Percentiles rank a stretch among this genome's conserved stretches.
Conservation (phyloP, 2,113 vertebrate genomes). For the Coptodon rendalli region DNA sequence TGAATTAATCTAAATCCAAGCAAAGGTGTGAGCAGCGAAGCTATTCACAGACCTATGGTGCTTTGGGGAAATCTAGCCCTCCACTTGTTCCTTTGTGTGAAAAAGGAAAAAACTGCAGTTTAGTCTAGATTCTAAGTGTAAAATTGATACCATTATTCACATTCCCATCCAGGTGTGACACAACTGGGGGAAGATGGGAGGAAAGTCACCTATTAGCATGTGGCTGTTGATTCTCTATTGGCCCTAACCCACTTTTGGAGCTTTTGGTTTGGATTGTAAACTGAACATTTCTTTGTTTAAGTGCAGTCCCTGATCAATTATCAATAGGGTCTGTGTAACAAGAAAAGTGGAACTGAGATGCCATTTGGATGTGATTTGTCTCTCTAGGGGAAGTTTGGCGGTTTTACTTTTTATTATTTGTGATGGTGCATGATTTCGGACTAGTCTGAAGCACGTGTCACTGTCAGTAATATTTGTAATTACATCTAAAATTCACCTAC, state of each 20-base stretch:
- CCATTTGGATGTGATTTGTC: neutral
- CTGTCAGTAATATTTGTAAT: neutral
- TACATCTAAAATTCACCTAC: neutral
- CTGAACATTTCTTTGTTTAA: neutral
- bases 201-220: neutral
- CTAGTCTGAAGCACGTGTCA: neutral
- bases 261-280: neutral
- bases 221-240: neutral
- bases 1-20: slow-evolving; percentile 29
- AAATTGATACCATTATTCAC: slow-evolving; percentile 38
- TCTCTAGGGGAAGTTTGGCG: neutral
- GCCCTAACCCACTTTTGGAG: neutral
- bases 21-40: neutral
- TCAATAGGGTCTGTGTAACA: neutral
- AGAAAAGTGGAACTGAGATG: neutral
- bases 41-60: neutral
- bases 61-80: slow-evolving; percentile 13
- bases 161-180: neutral
- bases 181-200: neutral
- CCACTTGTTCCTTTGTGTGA: neutral
- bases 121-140: neutral
- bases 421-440: neutral
- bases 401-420: neutral
- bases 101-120: neutral
- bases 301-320: neutral